These are phyloP conservation scores for Periplaneta americana DNA, from an alignment of 1,140 invertebrate species.

Conservation along the genomic window DNA sequence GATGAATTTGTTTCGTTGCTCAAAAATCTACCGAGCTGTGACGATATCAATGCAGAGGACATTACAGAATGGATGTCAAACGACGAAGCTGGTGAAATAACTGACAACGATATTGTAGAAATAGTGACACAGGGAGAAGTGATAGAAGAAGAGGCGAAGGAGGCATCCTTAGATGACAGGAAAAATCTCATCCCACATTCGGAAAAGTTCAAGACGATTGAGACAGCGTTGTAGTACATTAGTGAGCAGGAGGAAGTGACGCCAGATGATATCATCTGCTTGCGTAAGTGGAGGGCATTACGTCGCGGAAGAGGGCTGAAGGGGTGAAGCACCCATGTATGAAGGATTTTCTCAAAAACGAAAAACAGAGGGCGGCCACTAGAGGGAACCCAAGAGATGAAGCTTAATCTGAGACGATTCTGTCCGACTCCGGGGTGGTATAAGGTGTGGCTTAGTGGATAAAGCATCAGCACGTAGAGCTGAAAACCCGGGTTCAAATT, in stretches of 20 bases:
- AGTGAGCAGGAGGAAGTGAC: slow-evolving; percentile 1
- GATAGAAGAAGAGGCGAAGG: slow-evolving; percentile 3
- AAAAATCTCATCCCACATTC: slow-evolving; percentile 10
- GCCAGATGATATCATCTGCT: slow-evolving; percentile 1
- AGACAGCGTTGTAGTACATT: neutral
- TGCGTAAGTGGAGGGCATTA: slow-evolving; percentile 2
- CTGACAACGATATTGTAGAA: neutral
- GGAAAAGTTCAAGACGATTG: slow-evolving; percentile 6
- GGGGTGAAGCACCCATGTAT: neutral
- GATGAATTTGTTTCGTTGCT: slow-evolving; percentile 3
- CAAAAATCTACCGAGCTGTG: neutral
- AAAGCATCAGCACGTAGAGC: no score
- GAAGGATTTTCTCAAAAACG: neutral
- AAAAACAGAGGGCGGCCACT: neutral
- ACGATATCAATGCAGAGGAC: slow-evolving; percentile 1
- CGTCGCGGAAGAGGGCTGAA: neutral
- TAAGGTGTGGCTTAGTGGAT: no score
- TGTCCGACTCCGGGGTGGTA: neutral
- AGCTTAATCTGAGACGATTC: no score
- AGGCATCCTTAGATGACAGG: slow-evolving; percentile 11
- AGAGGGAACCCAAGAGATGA: no score
- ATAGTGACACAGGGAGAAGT: slow-evolving; percentile 8
- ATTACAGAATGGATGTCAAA: slow-evolving; percentile 15
- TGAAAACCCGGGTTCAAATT: no score
- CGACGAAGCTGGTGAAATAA: neutral